Base-by-base conservation (phyloP, 2,888 invertebrate genomes). In the Euzophera pinguis region DNA sequence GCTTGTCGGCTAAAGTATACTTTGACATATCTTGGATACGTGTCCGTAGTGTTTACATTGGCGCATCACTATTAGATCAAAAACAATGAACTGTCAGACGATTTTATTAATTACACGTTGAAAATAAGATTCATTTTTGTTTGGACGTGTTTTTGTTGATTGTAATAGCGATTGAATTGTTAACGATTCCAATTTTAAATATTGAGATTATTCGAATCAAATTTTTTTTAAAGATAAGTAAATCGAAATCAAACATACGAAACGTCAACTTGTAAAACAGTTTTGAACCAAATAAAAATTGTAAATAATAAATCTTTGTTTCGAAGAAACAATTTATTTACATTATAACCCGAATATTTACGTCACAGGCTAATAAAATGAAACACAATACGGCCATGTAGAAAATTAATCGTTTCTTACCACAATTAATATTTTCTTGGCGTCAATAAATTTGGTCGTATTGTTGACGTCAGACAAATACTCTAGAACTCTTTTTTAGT, bases 11-110 rank as follows among this genome's bases (percentile, higher is more conserved):
- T 69, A 68, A 77, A 76, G 75, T 69, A 75, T 68, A 75, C 73
- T 78, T 77, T 81, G 86, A 84, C 84, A 83, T 69, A 65, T 77
- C 69, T 70, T 61, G 69, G 70, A 78, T 79, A 78, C 81, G 81
- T 78, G 77, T 69, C 73, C 62, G 54, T 59, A 65, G 56, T 85
- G 80, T 85, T 85, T 87, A 79, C 71, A 64, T 72, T 75, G 62
- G 69, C 56, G 68, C 71, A 71, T 72, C 78, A 75, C 74, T 75
- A 71, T 69, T 58, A 58, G 42, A 52, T 59, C 55, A 66, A 62
- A 62, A 65, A 69, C 59, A 56, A 58, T 39, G 47, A 47, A 3
- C 14, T 29, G 17, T 12, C 9, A 22, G 6, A 13, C 13, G 27
- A 48, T 48, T 48, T 17, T 48, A 38, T 12, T 13, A 1, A 22